Evolutionary conservation across 2,888 invertebrate species (phyloP), one percentile per base, ranked within the genome.

Genomic region (Pseudanteris insignis): DNA sequence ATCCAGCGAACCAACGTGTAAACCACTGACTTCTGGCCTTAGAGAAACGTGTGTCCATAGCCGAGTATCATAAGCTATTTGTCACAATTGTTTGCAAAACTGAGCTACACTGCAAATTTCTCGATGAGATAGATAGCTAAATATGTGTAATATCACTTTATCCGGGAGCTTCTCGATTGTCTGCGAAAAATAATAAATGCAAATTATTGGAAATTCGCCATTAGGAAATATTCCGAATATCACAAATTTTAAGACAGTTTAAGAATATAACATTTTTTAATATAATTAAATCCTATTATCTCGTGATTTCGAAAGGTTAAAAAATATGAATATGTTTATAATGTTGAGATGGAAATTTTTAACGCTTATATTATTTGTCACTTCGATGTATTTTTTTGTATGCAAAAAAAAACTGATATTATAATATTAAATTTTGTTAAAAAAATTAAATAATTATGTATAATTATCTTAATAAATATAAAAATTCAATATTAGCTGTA

Each of bases 141-240:
- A 99, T 75, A 96, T 91, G 76, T 93, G 90, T 64, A 96, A 83
- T 26, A 99, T 83, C 18, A 98, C 92, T 83, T 97, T 98, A 81
- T 99, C 98, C 7, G 99, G 98, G 25, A 99, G 85, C 80, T 96
- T 95, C 80, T 95, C 95, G 77, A 96, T 94, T 2, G 94, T 95
- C 94, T 95, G 84, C 15, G n/a, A 11, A 37, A 12, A 37, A n/a
- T 12, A 7, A 30, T 11, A 30, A n/a, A 26, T n/a, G n/a, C 7
- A 4, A 7, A 21, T 5, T 21, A 4, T 4, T 7, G 9, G n/a
- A 26, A 26, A n/a, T n/a, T 26, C 26, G 9, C 9, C 26, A n/a
- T 9, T 5, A 7, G 4, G 7, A 7, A 21, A 5, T 21, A n/a
- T n/a, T n/a, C n/a, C n/a, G n/a, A n/a, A 21, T 21, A 21, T 5